Evolutionary conservation across 2,888 invertebrate genomes (phyloP), one percentile per base, ranked within the genome.

Genomic region (Macrosiphum euphorbiae): DNA sequence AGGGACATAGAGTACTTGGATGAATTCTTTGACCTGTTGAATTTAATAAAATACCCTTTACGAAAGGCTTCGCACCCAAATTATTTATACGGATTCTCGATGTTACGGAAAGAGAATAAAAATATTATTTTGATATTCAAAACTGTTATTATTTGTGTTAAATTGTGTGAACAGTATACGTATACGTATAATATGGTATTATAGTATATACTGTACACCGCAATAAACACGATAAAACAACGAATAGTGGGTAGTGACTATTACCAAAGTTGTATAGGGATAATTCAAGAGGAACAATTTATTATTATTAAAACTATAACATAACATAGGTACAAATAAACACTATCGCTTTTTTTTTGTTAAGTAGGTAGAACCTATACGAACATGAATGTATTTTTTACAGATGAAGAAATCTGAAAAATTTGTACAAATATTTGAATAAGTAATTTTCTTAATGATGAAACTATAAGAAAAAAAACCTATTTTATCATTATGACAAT

Each of bases 91-190:
- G 20, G 35, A 78, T 35, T 35, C 20, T 35, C 35, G 2, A 78
- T 35, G 78, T 35, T 20, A 35, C 20, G 16, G n/a, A 35, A 35
- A 35, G 5, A 78, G 2, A 78, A 78, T 35, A 35, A 78, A 78
- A 78, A 35, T 78, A 78, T 78, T 24, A 78, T 78, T 35, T 35
- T 78, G 2, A 35, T 78, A 78, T 78, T 78, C 78, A 78, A 78
- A 78, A 78, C 78, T 78, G 20, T 78, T 78, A 20, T 78, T 35
- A 78, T 78, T 78, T 78, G 78, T 78, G 78, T 78, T 78, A 78
- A 78, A 35, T 78, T 3, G 35, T 35, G 78, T 67, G 35, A 20
- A 78, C 35, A 78, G 78, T 20, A 13, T 16, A 35, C 26, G 55
- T 26, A 26, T 78, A 35, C 8, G 13, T 44, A 47, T 44, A 44